Evolutionary conservation across 2,888 invertebrate genomes (phyloP).

Genomic region (Tryphoninae sp.): DNA sequence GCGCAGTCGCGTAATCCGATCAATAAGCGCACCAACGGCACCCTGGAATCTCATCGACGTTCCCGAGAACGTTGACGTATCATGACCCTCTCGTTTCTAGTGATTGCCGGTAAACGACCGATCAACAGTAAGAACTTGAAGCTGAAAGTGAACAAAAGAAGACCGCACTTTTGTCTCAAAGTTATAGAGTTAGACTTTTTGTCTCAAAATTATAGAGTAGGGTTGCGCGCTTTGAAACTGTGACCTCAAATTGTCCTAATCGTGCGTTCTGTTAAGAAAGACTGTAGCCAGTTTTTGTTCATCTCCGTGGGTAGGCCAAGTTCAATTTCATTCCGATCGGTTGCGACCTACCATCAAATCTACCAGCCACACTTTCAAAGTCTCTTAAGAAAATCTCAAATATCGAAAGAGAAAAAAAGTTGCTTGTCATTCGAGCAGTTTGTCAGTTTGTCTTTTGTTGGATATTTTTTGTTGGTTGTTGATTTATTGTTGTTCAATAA

Average conservation of each 20-base stretch:
- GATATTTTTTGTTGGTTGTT: conserved; percentile 33
- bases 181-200: too few relatives aligned
- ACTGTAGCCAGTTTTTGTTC: too few relatives aligned
- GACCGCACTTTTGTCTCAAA: neutral
- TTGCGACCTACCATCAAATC: too few relatives aligned
- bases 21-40: conserved; percentile 66
- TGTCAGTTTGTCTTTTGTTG: conserved; percentile 59
- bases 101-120: conserved; percentile 53
- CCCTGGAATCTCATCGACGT: conserved; percentile 38
- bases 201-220: too few relatives aligned
- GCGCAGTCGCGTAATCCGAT: conserved; percentile 73
- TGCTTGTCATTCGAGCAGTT: conserved; percentile 65
- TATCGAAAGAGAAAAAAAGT: conserved; percentile 37
- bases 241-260: too few relatives aligned
- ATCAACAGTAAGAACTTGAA: conserved; percentile 25
- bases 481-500: conserved; percentile 64
- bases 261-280: too few relatives aligned
- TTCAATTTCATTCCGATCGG: too few relatives aligned
- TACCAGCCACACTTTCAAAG: too few relatives aligned
- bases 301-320: too few relatives aligned
- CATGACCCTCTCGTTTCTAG: conserved; percentile 12
- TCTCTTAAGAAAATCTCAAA: too few relatives aligned
- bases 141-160: neutral
- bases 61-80: neutral
- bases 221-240: too few relatives aligned